Percentiles rank a stretch among this genome's conserved stretches.
Conservation (phyloP, 2,797 vertebrate species). For the Danio jaintianensis region DNA sequence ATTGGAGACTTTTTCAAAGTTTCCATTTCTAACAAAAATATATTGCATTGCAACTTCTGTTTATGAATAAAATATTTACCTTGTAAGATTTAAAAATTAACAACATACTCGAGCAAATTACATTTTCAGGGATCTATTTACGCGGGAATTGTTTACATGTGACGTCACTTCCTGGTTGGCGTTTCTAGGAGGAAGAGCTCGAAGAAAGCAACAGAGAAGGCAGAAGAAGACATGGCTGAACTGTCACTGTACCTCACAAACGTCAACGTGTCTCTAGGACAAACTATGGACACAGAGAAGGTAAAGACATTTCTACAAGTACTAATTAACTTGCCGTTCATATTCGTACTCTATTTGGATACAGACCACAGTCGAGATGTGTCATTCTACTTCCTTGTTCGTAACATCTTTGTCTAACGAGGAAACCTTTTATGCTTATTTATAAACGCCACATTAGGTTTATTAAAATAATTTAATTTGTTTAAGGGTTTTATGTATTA, state of each 20-base stretch:
- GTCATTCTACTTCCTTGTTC: conserved; percentile 22
- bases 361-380: not conserved
- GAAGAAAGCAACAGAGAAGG: conserved; percentile 22
- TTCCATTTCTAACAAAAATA: too few species aligned
- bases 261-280: conserved; percentile 72
- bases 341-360: not conserved
- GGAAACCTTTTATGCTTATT: not conserved
- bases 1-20: too few species aligned
- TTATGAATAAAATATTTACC: too few species aligned
- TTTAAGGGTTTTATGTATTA: too few species aligned
- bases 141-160: not conserved
- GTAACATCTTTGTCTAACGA: not conserved
- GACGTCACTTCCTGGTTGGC: conserved; percentile 42
- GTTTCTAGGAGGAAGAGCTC: conserved; percentile 6
- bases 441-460: not conserved
- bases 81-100: too few species aligned
- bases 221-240: conserved; percentile 69
- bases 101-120: too few species aligned
- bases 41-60: too few species aligned
- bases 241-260: conserved; percentile 74
- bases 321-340: not conserved
- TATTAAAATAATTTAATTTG: too few species aligned
- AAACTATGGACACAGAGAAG: conserved; percentile 79
- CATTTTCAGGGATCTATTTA: too few species aligned
- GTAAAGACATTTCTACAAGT: conserved; percentile 54